Evolutionary conservation across 2,113 vertebrate species (phyloP).

Genomic region (Callospermophilus lateralis): DNA sequence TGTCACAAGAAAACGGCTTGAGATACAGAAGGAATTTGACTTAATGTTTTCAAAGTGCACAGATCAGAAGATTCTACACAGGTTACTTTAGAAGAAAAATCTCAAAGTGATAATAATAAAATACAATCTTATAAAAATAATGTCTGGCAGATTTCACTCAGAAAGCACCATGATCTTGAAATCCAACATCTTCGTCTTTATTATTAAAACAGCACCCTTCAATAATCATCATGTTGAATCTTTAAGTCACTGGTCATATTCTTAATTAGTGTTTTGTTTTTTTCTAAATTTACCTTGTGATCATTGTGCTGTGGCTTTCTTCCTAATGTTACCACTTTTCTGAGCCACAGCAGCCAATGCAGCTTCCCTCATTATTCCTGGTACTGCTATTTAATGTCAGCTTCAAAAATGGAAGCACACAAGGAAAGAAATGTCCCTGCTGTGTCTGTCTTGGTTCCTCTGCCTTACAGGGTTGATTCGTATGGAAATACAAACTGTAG

Average conservation of each 20-base stretch:
- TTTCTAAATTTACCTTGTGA: not conserved
- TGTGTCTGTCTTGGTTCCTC: constrained; percentile 65
- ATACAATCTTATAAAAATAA: not conserved
- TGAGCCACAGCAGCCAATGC: not conserved
- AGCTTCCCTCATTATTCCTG: constrained; percentile 58
- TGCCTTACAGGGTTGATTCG: constrained; percentile 55
- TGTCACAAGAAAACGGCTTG: not conserved
- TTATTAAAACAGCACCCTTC: not conserved
- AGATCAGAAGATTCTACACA: not conserved
- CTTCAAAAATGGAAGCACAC: constrained; percentile 17
- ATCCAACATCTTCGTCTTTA: not conserved
- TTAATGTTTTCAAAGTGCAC: not conserved
- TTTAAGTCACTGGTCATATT: not conserved
- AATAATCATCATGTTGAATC: not conserved
- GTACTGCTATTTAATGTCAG: not conserved
- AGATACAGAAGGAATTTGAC: not conserved
- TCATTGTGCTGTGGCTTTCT: not conserved
- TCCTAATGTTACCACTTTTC: not conserved
- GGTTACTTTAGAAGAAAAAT: not conserved
- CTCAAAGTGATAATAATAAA: not conserved
- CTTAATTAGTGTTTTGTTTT: not conserved
- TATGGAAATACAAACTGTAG: constrained; percentile 76
- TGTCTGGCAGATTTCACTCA: not conserved
- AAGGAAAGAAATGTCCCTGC: constrained; percentile 58
- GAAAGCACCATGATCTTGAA: not conserved